These are phyloP conservation scores for Amorpha juglandis DNA, from an alignment of 2,888 invertebrate species.

Conservation along the genomic window DNA sequence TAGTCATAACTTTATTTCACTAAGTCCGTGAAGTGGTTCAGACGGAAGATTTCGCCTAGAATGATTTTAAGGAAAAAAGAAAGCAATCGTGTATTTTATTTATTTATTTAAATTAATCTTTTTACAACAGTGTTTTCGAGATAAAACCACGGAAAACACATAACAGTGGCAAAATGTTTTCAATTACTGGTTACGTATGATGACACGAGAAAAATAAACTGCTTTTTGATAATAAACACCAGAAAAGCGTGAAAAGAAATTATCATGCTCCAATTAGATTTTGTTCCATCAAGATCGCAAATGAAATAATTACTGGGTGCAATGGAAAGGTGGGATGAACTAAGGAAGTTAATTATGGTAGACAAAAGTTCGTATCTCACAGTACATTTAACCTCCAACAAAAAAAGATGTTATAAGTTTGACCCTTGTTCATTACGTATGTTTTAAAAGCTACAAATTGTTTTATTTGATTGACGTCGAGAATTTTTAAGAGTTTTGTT, in stretches of 20 bases:
- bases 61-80: too few species aligned
- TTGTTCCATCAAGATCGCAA: too few species aligned
- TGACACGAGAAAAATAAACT: not conserved
- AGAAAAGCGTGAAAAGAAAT: too few species aligned
- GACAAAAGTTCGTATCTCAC: not conserved
- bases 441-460: too few species aligned
- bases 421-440: too few species aligned
- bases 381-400: too few species aligned
- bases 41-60: not conserved
- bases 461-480: too few species aligned
- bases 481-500: too few species aligned
- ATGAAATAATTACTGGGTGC: not conserved
- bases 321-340: not conserved
- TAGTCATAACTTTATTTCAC: constrained; percentile 2
- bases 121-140: not conserved
- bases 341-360: not conserved
- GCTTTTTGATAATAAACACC: not conserved
- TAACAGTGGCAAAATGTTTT: not conserved
- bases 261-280: too few species aligned
- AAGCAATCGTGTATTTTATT: too few species aligned
- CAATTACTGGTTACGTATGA: not conserved
- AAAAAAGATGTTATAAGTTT: too few species aligned
- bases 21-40: not conserved
- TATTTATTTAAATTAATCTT: too few species aligned
- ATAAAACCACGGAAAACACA: not conserved